Conservation (phyloP, 1,140 invertebrate species). For the Antheraea pernyi region DNA sequence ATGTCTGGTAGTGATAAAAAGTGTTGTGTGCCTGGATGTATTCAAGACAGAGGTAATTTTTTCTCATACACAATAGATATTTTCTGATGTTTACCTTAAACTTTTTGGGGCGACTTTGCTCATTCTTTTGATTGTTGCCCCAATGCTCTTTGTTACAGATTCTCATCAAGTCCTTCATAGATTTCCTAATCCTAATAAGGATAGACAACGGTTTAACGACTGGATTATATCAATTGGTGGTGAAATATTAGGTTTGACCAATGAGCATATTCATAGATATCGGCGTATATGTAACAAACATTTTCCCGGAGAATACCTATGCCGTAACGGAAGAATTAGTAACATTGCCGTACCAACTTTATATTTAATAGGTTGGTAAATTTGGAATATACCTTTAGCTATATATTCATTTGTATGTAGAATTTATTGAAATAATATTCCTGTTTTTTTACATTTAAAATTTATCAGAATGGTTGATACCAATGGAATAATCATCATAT, state of each 20-base stretch:
- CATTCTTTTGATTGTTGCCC: too few relatives aligned
- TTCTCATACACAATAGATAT: too few relatives aligned
- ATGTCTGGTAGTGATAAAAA: conserved; percentile 6
- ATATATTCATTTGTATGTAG: too few relatives aligned
- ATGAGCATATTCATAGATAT: conserved; percentile 4
- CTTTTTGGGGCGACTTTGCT: too few relatives aligned
- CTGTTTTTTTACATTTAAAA: too few relatives aligned
- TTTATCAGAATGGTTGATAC: too few relatives aligned
- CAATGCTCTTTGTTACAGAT: background rate
- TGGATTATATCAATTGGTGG: conserved; percentile 7
- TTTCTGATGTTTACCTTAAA: too few relatives aligned
- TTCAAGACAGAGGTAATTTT: background rate
- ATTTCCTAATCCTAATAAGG: conserved; percentile 9
- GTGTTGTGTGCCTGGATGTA: conserved; percentile 7
- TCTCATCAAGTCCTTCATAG: conserved; percentile 3
- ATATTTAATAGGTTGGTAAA: conserved; percentile 11
- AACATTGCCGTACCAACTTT: conserved; percentile 11
- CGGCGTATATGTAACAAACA: conserved; percentile 9
- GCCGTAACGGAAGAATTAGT: conserved; percentile 6
- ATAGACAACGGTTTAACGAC: background rate
- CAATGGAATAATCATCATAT: too few relatives aligned
- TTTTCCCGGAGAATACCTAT: conserved; percentile 7
- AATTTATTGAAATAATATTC: too few relatives aligned
- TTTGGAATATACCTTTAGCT: background rate
- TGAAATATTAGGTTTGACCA: conserved; percentile 3